Evolutionary conservation across 2,888 invertebrate species (phyloP).

Genomic region (Odontomyia ornata): DNA sequence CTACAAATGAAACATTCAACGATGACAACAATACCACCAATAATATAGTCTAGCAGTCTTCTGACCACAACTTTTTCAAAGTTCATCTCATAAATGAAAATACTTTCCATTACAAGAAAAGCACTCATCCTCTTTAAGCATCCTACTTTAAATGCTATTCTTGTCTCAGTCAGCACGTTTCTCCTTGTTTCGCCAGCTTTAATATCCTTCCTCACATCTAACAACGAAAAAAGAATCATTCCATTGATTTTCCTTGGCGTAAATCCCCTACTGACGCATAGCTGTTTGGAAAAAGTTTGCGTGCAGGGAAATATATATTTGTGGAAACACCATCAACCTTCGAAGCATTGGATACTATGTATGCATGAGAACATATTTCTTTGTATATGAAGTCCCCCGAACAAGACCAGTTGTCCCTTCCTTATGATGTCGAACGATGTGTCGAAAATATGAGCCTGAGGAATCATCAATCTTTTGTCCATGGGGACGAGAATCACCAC

Average conservation of each 20-base stretch:
- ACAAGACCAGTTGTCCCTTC: too few relatives aligned
- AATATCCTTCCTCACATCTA: background rate
- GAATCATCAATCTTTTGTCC: background rate
- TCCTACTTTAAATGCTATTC: background rate
- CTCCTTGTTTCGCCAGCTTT: constrained; percentile 3
- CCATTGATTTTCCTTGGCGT: background rate
- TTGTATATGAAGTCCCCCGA: too few relatives aligned
- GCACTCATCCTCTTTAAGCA: background rate
- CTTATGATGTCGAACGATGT: too few relatives aligned
- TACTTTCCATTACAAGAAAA: background rate
- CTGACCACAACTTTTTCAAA: background rate
- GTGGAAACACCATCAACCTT: background rate
- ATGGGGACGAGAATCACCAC: background rate
- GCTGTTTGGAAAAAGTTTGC: background rate
- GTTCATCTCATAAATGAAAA: constrained; percentile 3
- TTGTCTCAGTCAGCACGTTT: background rate
- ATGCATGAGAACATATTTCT: background rate
- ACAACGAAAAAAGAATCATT: background rate
- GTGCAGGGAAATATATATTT: background rate
- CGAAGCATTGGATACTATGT: background rate
- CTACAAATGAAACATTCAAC: background rate
- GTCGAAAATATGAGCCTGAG: background rate
- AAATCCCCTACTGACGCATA: background rate
- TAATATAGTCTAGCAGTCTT: background rate
- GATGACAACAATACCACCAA: background rate